A percentile compares a stretch with the other conserved stretches of the same genome.
phyloP scores from a whole-genome alignment of 2,797 vertebrate species.

The Artibeus jamaicensis region DNA sequence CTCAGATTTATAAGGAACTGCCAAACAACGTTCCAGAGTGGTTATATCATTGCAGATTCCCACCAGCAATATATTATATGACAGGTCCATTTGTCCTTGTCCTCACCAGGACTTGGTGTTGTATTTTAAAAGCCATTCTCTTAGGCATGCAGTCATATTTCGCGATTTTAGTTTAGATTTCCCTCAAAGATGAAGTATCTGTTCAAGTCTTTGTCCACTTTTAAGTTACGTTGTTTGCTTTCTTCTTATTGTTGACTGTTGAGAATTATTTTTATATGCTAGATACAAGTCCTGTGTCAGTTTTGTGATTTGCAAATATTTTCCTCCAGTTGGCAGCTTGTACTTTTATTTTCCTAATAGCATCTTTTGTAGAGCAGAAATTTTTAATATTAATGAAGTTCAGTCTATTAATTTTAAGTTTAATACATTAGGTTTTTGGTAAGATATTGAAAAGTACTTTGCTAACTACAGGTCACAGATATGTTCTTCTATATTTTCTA shows the following conservation, averaged over 20 bases:
- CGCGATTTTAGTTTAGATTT: neutral
- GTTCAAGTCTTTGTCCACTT: neutral
- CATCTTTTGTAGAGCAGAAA: neutral
- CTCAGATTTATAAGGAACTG: neutral
- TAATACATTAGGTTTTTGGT: neutral
- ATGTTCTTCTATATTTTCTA: neutral
- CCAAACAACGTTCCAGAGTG: neutral
- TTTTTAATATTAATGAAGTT: conserved; percentile 28
- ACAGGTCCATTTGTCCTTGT: neutral
- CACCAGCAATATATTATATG: neutral
- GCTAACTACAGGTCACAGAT: neutral
- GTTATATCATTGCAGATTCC: neutral
- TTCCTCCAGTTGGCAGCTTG: neutral
- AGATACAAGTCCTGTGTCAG: neutral
- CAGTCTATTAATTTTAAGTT: neutral
- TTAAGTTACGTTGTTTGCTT: neutral
- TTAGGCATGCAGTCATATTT: neutral
- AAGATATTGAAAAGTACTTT: neutral
- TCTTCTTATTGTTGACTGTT: neutral
- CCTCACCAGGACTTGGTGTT: neutral
- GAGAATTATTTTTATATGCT: neutral
- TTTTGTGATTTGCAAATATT: neutral
- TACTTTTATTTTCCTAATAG: neutral
- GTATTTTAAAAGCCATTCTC: neutral
- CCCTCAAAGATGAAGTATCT: neutral